These are phyloP conservation scores for Phenganax marumi DNA, from an alignment of 92 coral and sea anemone genomes.

Conservation along the genomic window DNA sequence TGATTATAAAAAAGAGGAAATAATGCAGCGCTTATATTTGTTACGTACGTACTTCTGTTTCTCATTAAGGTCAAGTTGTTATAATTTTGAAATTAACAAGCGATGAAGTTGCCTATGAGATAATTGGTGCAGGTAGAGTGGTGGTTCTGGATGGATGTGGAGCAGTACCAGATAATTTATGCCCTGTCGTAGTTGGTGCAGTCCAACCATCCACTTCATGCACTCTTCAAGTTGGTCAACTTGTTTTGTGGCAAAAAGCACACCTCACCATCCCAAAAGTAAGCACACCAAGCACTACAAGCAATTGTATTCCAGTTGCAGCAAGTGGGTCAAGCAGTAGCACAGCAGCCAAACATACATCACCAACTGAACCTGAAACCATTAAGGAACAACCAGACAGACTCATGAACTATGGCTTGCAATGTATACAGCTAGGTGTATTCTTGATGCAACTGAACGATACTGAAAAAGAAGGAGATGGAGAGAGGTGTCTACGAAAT, in stretches of 20 bases:
- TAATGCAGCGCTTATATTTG: too few relatives aligned
- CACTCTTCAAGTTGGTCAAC: neutral
- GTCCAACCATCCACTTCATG: neutral
- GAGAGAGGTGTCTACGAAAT: slow-evolving; percentile 39
- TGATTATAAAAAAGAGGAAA: too few relatives aligned
- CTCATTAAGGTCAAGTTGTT: neutral
- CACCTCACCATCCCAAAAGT: too few relatives aligned
- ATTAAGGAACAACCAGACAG: too few relatives aligned
- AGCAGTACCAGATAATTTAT: slow-evolving; percentile 2
- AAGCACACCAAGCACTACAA: too few relatives aligned
- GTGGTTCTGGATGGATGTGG: neutral
- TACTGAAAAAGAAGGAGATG: slow-evolving; percentile 68
- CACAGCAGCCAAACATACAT: too few relatives aligned
- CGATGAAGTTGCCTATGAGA: slow-evolving; percentile 1
- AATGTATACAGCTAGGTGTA: slow-evolving; percentile 48
- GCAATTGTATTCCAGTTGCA: too few relatives aligned
- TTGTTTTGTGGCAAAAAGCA: slow-evolving; percentile 2
- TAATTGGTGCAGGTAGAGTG: neutral
- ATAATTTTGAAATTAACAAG: neutral
- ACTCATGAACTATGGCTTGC: slow-evolving; percentile 56
- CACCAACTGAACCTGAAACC: too few relatives aligned
- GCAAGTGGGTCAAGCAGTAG: too few relatives aligned
- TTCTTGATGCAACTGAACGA: slow-evolving; percentile 60
- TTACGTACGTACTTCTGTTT: too few relatives aligned
- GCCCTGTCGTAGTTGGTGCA: neutral